Conservation (phyloP, 2,888 invertebrate genomes). For the Pocota personata region DNA sequence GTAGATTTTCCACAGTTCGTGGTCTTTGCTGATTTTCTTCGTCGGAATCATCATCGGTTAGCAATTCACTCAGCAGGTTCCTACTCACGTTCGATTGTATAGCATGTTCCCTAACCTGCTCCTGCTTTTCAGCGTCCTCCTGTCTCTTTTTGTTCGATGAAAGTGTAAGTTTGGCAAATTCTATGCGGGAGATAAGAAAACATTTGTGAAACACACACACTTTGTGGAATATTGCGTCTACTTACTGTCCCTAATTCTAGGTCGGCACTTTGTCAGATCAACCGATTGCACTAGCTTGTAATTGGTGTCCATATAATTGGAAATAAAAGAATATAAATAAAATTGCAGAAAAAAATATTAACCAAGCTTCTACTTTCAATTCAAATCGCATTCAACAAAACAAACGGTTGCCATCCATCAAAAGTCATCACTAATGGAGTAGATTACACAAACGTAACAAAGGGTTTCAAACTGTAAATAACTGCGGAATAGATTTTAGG, state of each 20-base stretch:
- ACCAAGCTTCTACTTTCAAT: constrained; percentile 14
- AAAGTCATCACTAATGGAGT: neutral
- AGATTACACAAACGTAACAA: constrained; percentile 3
- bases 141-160: constrained; percentile 78
- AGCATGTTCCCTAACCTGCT: constrained; percentile 13
- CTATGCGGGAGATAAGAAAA: constrained; percentile 42
- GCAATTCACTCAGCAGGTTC: constrained; percentile 75
- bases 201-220: neutral
- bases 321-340: neutral
- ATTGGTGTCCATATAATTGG: constrained; percentile 57
- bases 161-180: constrained; percentile 81
- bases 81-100: constrained; percentile 75
- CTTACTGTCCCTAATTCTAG: constrained; percentile 79
- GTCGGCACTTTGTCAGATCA: constrained; percentile 79
- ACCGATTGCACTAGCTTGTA: constrained; percentile 79
- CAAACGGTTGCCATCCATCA: constrained; percentile 63
- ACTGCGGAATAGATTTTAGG: neutral
- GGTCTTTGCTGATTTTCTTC: constrained; percentile 13
- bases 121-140: constrained; percentile 32
- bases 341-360: neutral
- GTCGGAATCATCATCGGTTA: constrained; percentile 73
- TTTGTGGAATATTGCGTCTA: neutral
- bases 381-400: constrained; percentile 47
- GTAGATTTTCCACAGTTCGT: constrained; percentile 73
- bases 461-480: neutral